A percentile compares a stretch with the other conserved stretches of the same genome.
phyloP scores from a whole-genome alignment of 2,888 invertebrate genomes.

The Temnothorax rugatulus region DNA sequence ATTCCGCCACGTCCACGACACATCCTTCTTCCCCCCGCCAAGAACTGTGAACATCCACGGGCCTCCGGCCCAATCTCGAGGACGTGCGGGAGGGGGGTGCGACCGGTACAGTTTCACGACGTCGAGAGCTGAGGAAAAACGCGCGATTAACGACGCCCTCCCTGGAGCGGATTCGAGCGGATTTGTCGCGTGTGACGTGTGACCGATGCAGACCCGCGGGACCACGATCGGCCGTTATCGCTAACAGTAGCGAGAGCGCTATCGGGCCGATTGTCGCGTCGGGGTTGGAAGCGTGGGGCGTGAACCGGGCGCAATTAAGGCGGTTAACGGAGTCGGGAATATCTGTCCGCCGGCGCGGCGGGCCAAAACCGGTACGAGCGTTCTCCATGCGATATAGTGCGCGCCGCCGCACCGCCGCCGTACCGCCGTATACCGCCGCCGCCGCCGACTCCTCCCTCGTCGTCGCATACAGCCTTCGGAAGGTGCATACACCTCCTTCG shows the following conservation, averaged over 20 bases:
- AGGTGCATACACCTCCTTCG: constrained; percentile 74
- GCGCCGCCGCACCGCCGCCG: constrained; percentile 50
- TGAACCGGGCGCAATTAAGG: constrained; percentile 77
- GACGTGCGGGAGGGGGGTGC: neutral
- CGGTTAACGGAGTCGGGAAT: constrained; percentile 82
- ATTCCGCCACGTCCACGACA: neutral
- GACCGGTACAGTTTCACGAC: neutral
- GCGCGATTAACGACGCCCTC: neutral
- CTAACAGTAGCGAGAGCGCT: neutral
- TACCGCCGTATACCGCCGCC: constrained; percentile 37
- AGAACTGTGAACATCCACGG: neutral
- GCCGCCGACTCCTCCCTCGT: constrained; percentile 38
- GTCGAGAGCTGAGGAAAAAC: neutral
- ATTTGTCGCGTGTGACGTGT: neutral
- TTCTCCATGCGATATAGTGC: constrained; percentile 75
- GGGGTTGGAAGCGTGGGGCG: constrained; percentile 50
- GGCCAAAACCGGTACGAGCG: constrained; percentile 82
- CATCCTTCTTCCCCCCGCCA: too few species aligned
- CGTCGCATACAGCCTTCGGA: constrained; percentile 69
- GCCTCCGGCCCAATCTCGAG: neutral
- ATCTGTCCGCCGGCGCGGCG: constrained; percentile 79
- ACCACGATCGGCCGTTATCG: neutral
- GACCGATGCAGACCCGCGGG: neutral
- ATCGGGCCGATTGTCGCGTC: constrained; percentile 17
- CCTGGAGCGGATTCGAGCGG: neutral